phyloP scores from a whole-genome alignment of 1,140 invertebrate species.

The Achatina immaculata region DNA sequence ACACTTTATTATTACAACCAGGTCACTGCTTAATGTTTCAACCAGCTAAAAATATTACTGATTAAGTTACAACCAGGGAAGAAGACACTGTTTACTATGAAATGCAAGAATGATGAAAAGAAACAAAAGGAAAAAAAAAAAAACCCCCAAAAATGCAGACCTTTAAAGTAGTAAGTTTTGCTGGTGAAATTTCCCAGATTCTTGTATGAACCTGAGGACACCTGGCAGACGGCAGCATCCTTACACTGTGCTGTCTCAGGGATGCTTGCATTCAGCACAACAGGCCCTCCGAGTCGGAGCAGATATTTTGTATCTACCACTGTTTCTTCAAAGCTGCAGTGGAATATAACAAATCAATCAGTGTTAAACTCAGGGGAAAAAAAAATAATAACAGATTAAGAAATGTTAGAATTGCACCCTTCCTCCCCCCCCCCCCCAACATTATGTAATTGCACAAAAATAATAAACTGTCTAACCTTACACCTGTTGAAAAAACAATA shows the following conservation, averaged over 20 bases:
- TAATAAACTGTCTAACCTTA: too few species aligned
- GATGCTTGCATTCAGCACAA: neutral
- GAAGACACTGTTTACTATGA: too few species aligned
- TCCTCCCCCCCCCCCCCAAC: neutral
- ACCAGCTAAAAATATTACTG: too few species aligned
- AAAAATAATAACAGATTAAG: neutral
- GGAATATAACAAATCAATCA: neutral
- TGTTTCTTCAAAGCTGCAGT: slow-evolving; percentile 27
- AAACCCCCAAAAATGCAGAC: slow-evolving; percentile 39
- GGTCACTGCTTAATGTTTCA: too few species aligned
- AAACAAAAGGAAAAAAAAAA: too few species aligned
- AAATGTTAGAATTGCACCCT: neutral
- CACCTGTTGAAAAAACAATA: too few species aligned
- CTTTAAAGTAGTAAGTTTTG: slow-evolving; percentile 54
- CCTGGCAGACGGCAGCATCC: slow-evolving; percentile 52
- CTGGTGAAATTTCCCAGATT: slow-evolving; percentile 42
- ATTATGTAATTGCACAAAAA: neutral
- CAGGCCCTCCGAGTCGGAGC: slow-evolving; percentile 45
- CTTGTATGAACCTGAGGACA: neutral
- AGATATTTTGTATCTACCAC: slow-evolving; percentile 40
- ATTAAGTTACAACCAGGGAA: too few species aligned
- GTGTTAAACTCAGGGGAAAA: neutral
- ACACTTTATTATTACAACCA: too few species aligned
- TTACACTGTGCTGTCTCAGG: slow-evolving; percentile 25
- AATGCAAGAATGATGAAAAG: too few species aligned